Evolutionary conservation across 2,888 invertebrate genomes (phyloP), one percentile per base, ranked within the genome.

Genomic region (Pterobdella sp.): DNA sequence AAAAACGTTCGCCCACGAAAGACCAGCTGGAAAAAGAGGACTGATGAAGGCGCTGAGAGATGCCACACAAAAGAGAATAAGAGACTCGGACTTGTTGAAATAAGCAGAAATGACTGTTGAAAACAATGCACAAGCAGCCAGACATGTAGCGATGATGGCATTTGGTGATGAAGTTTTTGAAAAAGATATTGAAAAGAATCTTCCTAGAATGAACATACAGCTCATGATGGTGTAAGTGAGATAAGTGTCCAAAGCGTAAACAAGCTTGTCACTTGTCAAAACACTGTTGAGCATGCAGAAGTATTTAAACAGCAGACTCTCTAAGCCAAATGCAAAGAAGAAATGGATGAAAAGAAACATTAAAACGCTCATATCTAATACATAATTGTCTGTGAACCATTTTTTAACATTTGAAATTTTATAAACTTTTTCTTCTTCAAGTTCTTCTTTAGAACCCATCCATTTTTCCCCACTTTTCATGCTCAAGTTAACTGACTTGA

Each of bases 261-360:
- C 32, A 14, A 31, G 34, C 32, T 71, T 71, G 1, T 71, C 63
- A 22, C 36, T 60, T 56, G 60, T 35, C 26, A 70, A 70, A 1
- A 71, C 37, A 14, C n/a, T 42, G 56, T 71, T 60, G 35, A 71
- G 18, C n/a, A 26, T 32, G 37, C 71, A 34, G n/a, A 63, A 37
- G 31, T 63, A 71, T 52, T 52, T 56, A n/a, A 63, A 18, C 1
- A 71, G 35, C 14, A 71, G 22, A 2, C 32, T 56, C 63, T 71
- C 71, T 14, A 71, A n/a, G 32, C 71, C 71, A 34, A 63, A 71
- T n/a, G 71, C 71, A 52, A 71, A 71, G 35, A 63, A 34, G 60
- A 71, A 71, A 52, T 71, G 71, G 18, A 60, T 63, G 37, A 63
- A 71, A 52, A 71, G 71, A 35, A 71, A 71, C 71, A 71, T 71